Evolutionary conservation across 2,888 invertebrate species (phyloP).

Genomic region (Leucania comma): DNA sequence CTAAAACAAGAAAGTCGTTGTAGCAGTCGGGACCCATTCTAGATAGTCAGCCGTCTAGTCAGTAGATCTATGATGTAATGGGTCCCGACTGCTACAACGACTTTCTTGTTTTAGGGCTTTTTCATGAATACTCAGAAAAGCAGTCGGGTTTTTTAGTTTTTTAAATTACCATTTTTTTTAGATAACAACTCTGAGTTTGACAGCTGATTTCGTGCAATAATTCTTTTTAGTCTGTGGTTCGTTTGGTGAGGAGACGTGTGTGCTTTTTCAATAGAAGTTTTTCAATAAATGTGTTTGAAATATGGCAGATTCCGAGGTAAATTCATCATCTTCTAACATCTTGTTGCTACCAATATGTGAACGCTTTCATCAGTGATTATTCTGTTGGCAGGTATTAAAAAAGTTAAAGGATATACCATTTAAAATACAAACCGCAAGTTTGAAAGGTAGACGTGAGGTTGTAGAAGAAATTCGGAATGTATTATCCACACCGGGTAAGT

Average conservation of each 20-base stretch:
- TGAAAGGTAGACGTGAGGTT: conserved; percentile 93
- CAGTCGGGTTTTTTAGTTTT: too few relatives aligned
- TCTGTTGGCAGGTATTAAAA: conserved; percentile 90
- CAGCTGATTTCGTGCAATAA: conserved; percentile 48
- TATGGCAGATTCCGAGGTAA: conserved; percentile 94
- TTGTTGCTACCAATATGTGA: conserved; percentile 33
- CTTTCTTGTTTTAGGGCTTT: too few relatives aligned
- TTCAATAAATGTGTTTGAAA: conserved; percentile 83
- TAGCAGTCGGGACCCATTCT: too few relatives aligned
- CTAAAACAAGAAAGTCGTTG: too few relatives aligned
- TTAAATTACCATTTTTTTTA: too few relatives aligned
- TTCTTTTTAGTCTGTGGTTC: conserved; percentile 72
- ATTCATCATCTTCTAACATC: conserved; percentile 50
- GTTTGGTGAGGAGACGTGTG: conserved; percentile 76
- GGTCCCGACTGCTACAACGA: too few relatives aligned
- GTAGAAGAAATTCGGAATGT: conserved; percentile 93
- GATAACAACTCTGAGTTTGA: conserved; percentile 50
- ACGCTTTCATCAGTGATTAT: conserved; percentile 49
- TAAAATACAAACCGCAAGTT: conserved; percentile 93
- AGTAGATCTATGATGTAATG: too few relatives aligned
- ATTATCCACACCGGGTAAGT: conserved; percentile 93
- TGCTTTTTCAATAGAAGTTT: conserved; percentile 69
- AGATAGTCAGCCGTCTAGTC: too few relatives aligned
- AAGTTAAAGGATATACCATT: conserved; percentile 94
- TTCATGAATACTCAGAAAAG: too few relatives aligned